Percentiles rank a stretch among this genome's conserved stretches.
Conservation (phyloP, 2,797 vertebrate genomes). For the Hemitrygon akajei region DNA sequence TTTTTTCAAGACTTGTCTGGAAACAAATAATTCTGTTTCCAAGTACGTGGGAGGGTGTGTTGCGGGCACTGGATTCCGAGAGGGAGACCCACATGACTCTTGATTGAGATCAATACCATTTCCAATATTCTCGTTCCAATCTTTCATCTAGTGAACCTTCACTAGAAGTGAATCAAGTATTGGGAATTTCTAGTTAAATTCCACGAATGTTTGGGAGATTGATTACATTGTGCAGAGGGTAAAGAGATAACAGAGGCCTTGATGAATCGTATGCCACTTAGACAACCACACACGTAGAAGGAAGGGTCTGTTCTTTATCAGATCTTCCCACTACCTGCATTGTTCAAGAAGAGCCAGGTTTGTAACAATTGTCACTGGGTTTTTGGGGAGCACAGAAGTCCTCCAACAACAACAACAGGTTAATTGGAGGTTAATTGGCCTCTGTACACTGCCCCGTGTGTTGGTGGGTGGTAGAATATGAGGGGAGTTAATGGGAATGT, state of each 20-base stretch:
- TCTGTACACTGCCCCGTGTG: too few species aligned
- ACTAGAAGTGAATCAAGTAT: too few species aligned
- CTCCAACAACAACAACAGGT: not conserved
- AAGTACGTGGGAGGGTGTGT: not conserved
- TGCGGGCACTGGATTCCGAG: too few species aligned
- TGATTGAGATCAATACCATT: not conserved
- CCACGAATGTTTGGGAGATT: not conserved
- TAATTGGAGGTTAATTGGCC: too few species aligned
- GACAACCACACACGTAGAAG: not conserved
- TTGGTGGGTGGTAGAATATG: too few species aligned
- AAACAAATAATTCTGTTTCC: too few species aligned
- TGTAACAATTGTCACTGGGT: not conserved
- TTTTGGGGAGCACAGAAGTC: not conserved
- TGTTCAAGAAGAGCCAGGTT: not conserved
- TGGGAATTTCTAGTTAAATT: not conserved
- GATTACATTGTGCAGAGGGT: not conserved
- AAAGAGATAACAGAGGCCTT: not conserved
- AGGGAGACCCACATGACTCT: not conserved
- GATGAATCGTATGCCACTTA: too few species aligned
- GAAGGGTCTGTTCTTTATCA: too few species aligned
- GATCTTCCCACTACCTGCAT: not conserved
- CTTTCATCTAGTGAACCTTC: not conserved
- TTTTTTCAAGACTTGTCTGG: not conserved
- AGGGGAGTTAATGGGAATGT: too few species aligned
- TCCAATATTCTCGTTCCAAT: not conserved